phyloP scores from a whole-genome alignment of 2,888 invertebrate genomes.

The Priocnemis perturbator region DNA sequence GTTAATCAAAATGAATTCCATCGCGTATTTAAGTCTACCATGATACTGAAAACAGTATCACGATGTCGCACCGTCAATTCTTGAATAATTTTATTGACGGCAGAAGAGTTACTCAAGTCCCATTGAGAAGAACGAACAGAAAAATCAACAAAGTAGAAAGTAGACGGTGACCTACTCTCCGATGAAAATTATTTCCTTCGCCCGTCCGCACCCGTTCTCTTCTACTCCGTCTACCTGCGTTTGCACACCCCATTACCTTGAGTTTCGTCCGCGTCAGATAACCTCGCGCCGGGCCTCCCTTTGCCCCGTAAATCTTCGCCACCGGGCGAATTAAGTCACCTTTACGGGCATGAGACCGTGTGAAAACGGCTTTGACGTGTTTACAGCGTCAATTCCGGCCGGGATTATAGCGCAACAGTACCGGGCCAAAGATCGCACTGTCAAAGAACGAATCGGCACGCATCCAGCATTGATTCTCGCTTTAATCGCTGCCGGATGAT shows the following conservation, averaged over 20 bases:
- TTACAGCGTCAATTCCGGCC: slow-evolving; percentile 35
- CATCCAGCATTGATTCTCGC: neutral
- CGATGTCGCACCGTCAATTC: too few species aligned
- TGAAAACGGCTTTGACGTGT: slow-evolving; percentile 47
- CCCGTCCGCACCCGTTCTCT: slow-evolving; percentile 12
- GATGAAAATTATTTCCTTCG: too few species aligned
- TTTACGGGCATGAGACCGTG: slow-evolving; percentile 39
- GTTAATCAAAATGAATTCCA: too few species aligned
- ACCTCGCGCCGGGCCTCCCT: slow-evolving; percentile 5
- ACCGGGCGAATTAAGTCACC: slow-evolving; percentile 57
- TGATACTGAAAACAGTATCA: too few species aligned
- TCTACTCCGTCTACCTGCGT: slow-evolving; percentile 24
- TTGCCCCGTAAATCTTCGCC: slow-evolving; percentile 52
- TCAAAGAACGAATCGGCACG: neutral
- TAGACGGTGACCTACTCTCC: too few species aligned
- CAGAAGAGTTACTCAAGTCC: too few species aligned
- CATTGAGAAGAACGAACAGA: neutral
- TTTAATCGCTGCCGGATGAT: too few species aligned
- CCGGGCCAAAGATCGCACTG: neutral
- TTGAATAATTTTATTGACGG: too few species aligned
- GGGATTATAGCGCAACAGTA: neutral
- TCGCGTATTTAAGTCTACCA: too few species aligned
- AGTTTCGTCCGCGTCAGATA: too few species aligned
- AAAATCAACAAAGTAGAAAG: too few species aligned
- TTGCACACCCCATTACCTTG: slow-evolving; percentile 46